Conservation (phyloP, 2,888 invertebrate genomes). For the Desoria tigrina region DNA sequence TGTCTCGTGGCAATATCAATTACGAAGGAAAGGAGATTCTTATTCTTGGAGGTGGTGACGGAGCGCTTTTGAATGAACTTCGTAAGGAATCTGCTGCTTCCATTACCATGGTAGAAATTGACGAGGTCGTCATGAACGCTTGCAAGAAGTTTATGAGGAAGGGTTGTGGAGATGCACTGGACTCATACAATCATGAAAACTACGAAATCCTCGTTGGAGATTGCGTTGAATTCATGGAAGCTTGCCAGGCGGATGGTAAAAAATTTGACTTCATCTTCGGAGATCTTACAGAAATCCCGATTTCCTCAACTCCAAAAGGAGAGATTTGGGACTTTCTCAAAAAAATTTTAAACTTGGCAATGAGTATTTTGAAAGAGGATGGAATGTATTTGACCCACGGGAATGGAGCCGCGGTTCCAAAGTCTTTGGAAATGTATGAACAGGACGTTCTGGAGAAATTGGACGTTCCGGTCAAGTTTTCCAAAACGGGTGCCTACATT, state of each 20-base stretch:
- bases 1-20: conserved; percentile 78
- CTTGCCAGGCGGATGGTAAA: conserved; percentile 73
- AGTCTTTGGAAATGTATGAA: conserved; percentile 72
- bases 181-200: conserved; percentile 70
- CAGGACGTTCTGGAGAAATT: too few relatives aligned
- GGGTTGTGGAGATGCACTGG: conserved; percentile 83
- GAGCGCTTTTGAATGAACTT: conserved; percentile 82
- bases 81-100: conserved; percentile 84
- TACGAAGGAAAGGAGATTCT: conserved; percentile 85
- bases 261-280: conserved; percentile 90
- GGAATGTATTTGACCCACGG: conserved; percentile 85
- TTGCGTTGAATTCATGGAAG: conserved; percentile 78
- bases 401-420: conserved; percentile 75
- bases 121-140: conserved; percentile 79
- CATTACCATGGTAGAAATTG: conserved; percentile 80
- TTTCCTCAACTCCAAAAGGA: conserved; percentile 76
- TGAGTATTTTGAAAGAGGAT: conserved; percentile 73
- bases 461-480: too few relatives aligned
- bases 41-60: conserved; percentile 91
- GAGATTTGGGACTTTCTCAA: conserved; percentile 87
- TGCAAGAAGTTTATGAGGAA: conserved; percentile 79
- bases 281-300: conserved; percentile 88
- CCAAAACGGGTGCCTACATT: too few relatives aligned
- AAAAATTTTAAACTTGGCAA: conserved; percentile 74
- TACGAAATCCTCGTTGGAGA: conserved; percentile 89